Conservation (phyloP, 2,888 invertebrate genomes). For the Spicauda simplicius region DNA sequence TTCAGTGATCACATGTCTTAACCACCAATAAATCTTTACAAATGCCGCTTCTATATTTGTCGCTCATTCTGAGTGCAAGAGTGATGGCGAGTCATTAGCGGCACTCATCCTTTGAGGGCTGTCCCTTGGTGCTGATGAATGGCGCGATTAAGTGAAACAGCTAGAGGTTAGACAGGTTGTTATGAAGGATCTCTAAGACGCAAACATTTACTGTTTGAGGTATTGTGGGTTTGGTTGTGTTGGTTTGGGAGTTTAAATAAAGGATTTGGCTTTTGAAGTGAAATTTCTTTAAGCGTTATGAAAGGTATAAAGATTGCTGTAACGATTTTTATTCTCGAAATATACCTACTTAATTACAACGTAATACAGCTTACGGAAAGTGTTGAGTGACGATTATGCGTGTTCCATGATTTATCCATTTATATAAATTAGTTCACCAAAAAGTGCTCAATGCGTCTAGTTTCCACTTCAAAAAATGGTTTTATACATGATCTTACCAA, state of each 20-base stretch:
- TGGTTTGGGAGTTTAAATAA: not conserved
- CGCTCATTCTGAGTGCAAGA: conserved; percentile 69
- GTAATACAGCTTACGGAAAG: too few species aligned
- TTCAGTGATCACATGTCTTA: conserved; percentile 26
- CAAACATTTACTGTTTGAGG: not conserved
- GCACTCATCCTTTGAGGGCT: conserved; percentile 28
- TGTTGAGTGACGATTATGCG: too few species aligned
- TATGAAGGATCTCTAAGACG: not conserved
- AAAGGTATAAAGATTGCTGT: too few species aligned
- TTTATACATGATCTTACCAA: too few species aligned
- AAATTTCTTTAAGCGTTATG: too few species aligned
- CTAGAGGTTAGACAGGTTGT: conserved; percentile 4
- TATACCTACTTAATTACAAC: too few species aligned
- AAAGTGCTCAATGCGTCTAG: too few species aligned
- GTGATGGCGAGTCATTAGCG: conserved; percentile 71
- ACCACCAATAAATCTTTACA: conserved; percentile 67
- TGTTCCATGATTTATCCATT: too few species aligned
- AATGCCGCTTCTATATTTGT: conserved; percentile 71
- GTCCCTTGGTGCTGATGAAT: conserved; percentile 25
- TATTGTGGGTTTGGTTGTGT: not conserved
- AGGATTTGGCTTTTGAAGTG: too few species aligned
- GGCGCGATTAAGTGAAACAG: conserved; percentile 13
- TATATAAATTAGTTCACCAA: too few species aligned
- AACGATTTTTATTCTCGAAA: too few species aligned
- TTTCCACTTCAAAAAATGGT: too few species aligned